Percentiles rank a stretch among this genome's conserved stretches.
These are phyloP conservation scores for Trypoxylus dichotomus DNA, from an alignment of 1,140 invertebrate genomes.

Conservation along the genomic window DNA sequence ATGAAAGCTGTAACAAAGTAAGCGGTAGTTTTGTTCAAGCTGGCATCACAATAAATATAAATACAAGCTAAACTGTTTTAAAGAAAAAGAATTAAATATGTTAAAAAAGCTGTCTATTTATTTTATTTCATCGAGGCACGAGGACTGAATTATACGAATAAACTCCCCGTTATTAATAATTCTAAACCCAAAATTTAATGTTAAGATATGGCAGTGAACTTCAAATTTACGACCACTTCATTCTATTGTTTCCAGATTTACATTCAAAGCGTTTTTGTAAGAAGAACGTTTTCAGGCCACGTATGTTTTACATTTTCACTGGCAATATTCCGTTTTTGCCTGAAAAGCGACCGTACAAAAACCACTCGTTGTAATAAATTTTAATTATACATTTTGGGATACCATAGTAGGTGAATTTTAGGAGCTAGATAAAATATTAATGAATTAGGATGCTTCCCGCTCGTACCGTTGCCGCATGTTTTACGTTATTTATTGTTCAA, in stretches of 20 bases:
- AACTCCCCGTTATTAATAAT: neutral
- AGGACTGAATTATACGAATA: neutral
- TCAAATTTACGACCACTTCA: neutral
- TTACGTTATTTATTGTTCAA: conserved; percentile 11
- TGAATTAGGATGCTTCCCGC: conserved; percentile 4
- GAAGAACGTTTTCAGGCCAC: neutral
- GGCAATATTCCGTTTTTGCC: neutral
- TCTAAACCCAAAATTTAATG: neutral
- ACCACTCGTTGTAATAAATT: conserved; percentile 8
- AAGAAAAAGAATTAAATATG: no score
- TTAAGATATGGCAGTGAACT: no score
- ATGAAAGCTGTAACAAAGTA: no score
- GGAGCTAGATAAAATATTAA: conserved; percentile 17
- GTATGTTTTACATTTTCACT: conserved; percentile 10
- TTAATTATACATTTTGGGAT: conserved; percentile 25
- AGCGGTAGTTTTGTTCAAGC: no score
- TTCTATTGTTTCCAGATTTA: conserved; percentile 23
- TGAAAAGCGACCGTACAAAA: neutral
- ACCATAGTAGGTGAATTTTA: conserved; percentile 21
- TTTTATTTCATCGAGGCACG: no score
- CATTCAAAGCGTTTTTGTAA: conserved; percentile 3
- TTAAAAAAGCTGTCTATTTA: no score
- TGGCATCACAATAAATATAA: no score
- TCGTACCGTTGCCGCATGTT: neutral
- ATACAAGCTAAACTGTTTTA: no score